Percentiles rank a stretch among this genome's conserved stretches.
Conservation (phyloP, 2,797 vertebrate species). For the Cuniculus paca region DNA sequence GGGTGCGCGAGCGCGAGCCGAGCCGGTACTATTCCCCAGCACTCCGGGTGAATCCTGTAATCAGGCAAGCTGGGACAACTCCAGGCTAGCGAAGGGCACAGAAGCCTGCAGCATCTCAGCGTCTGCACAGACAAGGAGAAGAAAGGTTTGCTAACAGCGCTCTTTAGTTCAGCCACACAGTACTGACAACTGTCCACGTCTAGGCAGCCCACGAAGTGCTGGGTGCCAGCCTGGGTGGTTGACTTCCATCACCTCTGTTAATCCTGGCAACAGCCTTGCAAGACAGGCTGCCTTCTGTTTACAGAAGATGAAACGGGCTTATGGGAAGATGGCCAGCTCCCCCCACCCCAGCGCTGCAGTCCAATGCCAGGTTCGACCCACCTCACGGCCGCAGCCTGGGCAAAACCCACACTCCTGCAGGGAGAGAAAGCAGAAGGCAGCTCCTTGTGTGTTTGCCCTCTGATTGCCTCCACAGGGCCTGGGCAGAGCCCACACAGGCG, state of each 20-base stretch:
- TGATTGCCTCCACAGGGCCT: not conserved
- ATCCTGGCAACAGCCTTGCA: not conserved
- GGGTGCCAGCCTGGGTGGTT: not conserved
- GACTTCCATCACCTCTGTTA: not conserved
- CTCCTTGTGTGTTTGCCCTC: not conserved
- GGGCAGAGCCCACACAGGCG: not conserved
- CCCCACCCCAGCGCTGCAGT: not conserved
- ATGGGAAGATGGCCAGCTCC: not conserved
- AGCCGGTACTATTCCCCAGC: not conserved
- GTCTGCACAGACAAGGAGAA: not conserved
- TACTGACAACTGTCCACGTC: too few relatives aligned
- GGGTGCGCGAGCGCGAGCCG: too few relatives aligned
- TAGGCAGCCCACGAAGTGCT: not conserved
- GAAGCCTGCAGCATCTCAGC: not conserved
- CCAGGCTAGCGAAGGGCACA: not conserved
- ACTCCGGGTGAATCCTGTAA: not conserved
- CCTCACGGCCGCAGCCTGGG: not conserved
- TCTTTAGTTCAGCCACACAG: not conserved
- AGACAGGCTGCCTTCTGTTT: not conserved
- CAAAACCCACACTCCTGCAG: not conserved
- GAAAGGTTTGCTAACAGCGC: not conserved
- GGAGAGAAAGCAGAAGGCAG: not conserved
- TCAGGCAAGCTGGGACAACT: conserved; percentile 38
- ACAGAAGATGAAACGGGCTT: not conserved
- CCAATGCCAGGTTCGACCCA: not conserved